Evolutionary conservation across 1,140 invertebrate species (phyloP).

Genomic region (Drosophila sechellia): DNA sequence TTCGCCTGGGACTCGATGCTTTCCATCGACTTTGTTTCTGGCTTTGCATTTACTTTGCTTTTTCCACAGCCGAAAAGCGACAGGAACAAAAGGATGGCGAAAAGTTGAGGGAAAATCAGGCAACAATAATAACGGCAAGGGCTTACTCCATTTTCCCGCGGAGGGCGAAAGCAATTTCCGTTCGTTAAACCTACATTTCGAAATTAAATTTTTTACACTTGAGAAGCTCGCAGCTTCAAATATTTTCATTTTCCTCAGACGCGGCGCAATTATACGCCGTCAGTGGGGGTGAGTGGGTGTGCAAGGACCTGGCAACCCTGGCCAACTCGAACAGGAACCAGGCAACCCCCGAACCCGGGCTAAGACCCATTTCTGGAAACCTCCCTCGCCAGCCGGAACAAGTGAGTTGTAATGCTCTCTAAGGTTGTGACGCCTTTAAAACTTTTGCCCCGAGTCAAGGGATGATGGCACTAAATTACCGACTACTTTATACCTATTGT

Average conservation of each 20-base stretch:
- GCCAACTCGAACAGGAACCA: slow-evolving; percentile 20
- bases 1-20: not conserved
- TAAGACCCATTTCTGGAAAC: slow-evolving; percentile 7
- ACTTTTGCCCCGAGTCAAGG: slow-evolving; percentile 8
- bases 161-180: slow-evolving; percentile 79
- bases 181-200: slow-evolving; percentile 82
- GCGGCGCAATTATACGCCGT: slow-evolving; percentile 65
- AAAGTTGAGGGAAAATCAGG: slow-evolving; percentile 30
- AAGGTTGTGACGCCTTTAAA: slow-evolving; percentile 47
- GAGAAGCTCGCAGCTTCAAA: slow-evolving; percentile 77
- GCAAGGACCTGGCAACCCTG: slow-evolving; percentile 31
- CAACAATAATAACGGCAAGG: slow-evolving; percentile 43
- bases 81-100: slow-evolving; percentile 7
- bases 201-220: slow-evolving; percentile 83
- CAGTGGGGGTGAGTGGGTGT: slow-evolving; percentile 17
- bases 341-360: slow-evolving; percentile 24
- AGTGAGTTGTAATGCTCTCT: slow-evolving; percentile 63
- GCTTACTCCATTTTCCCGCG: slow-evolving; percentile 61
- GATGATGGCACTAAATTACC: not conserved
- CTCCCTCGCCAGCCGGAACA: slow-evolving; percentile 7
- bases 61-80: slow-evolving; percentile 2
- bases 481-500: slow-evolving; percentile 16
- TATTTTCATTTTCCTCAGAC: slow-evolving; percentile 73
- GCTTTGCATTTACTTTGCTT: slow-evolving; percentile 36
- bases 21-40: slow-evolving; percentile 40